phyloP scores from a whole-genome alignment of 2,797 vertebrate species.

The Gymnoscopelus microlampas region DNA sequence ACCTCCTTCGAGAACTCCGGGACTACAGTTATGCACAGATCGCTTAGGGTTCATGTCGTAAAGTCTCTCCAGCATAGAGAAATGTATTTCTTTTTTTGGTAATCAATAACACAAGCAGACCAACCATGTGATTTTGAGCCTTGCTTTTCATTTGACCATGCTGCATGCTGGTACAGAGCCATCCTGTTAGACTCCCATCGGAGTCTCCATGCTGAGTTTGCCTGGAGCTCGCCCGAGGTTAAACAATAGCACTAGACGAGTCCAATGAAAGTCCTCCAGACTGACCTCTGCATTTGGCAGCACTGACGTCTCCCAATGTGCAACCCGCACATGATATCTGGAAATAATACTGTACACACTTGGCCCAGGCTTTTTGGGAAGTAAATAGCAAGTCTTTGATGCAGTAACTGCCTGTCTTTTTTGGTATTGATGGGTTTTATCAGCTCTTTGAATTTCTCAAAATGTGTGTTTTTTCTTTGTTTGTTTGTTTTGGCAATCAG shows the following conservation, averaged over 20 bases:
- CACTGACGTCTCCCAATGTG: slow-evolving; percentile 44
- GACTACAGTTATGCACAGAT: no score
- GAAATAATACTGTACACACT: slow-evolving; percentile 50
- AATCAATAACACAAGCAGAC: no score
- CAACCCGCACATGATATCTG: slow-evolving; percentile 47
- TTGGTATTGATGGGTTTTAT: slow-evolving; percentile 35
- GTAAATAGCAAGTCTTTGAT: slow-evolving; percentile 49
- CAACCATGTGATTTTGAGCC: no score
- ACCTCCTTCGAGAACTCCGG: no score
- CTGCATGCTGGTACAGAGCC: no score
- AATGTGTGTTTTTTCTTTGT: slow-evolving; percentile 34
- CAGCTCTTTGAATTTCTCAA: slow-evolving; percentile 42
- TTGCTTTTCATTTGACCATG: no score
- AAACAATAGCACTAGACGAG: slow-evolving; percentile 40
- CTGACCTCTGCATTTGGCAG: slow-evolving; percentile 17
- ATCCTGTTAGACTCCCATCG: no score
- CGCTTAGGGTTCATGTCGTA: no score
- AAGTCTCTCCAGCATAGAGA: no score
- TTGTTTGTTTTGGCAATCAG: slow-evolving; percentile 9
- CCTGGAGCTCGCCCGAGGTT: slow-evolving; percentile 40
- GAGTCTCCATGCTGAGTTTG: slow-evolving; percentile 2
- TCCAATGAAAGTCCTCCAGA: slow-evolving; percentile 21
- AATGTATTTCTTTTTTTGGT: no score
- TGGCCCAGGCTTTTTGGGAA: slow-evolving; percentile 46
- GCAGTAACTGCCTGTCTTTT: slow-evolving; percentile 39